Conservation (phyloP, 2,113 vertebrate species). For the Suncus etruscus region DNA sequence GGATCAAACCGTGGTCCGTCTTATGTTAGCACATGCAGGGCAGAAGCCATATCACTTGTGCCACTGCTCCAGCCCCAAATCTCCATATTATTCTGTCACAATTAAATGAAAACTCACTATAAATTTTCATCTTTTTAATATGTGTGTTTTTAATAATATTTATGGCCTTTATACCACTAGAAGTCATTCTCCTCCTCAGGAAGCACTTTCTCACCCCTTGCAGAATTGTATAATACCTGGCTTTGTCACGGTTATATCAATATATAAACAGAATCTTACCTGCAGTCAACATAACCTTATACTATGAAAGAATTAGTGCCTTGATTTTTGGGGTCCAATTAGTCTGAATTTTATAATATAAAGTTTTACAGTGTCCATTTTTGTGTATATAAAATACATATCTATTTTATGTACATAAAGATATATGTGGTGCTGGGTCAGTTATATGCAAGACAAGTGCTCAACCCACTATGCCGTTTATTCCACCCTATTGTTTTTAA, state of each 20-base stretch:
- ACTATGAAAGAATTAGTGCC: slow-evolving; percentile 23
- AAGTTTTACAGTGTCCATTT: not conserved
- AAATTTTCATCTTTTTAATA: not conserved
- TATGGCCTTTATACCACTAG: not conserved
- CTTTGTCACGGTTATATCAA: not conserved
- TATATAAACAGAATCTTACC: slow-evolving; percentile 13
- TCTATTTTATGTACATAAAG: too few relatives aligned
- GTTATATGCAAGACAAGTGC: too few relatives aligned
- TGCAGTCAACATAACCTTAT: not conserved
- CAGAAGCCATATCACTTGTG: too few relatives aligned
- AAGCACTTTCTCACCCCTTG: not conserved
- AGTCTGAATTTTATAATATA: slow-evolving; percentile 8
- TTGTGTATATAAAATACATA: too few relatives aligned
- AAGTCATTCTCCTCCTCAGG: not conserved
- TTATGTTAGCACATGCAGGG: too few relatives aligned
- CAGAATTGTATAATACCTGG: not conserved
- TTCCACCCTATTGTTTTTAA: too few relatives aligned
- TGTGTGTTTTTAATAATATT: not conserved
- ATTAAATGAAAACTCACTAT: not conserved
- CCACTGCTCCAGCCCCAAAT: too few relatives aligned
- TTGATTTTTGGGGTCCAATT: too few relatives aligned
- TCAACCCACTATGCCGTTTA: too few relatives aligned
- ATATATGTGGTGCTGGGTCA: too few relatives aligned
- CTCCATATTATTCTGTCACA: slow-evolving; percentile 8
- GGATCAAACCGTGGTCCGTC: too few relatives aligned